Conservation (phyloP, 1,140 invertebrate species). For the Triops cancriformis region DNA sequence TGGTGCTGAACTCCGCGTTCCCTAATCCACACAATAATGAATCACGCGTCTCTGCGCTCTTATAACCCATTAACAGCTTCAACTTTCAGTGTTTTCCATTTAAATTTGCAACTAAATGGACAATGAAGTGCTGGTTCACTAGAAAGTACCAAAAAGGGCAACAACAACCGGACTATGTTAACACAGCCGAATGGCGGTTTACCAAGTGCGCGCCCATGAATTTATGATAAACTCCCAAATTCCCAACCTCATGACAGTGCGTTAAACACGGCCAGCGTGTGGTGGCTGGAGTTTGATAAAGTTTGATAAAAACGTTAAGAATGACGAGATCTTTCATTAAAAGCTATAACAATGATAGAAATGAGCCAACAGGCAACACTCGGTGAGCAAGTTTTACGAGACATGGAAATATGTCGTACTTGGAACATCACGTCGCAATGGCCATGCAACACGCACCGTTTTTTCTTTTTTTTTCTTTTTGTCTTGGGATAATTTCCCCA, state of each 20-base stretch:
- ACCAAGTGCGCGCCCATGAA: neutral
- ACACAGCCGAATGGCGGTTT: too few relatives aligned
- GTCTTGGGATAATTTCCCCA: neutral
- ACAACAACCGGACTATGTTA: too few relatives aligned
- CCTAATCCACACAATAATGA: too few relatives aligned
- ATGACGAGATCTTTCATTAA: neutral
- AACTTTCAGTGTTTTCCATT: too few relatives aligned
- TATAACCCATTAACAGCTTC: too few relatives aligned
- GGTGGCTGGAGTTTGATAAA: too few relatives aligned
- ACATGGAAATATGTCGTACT: neutral
- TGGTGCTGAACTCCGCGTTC: too few relatives aligned
- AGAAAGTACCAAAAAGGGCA: too few relatives aligned
- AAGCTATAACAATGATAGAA: neutral
- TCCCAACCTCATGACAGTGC: neutral
- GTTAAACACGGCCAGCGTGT: neutral
- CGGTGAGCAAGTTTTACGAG: neutral
- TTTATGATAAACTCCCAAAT: neutral
- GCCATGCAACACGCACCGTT: neutral
- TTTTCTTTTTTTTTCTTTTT: neutral
- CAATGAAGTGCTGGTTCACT: too few relatives aligned
- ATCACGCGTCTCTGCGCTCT: too few relatives aligned
- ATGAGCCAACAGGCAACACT: neutral
- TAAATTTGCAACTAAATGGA: too few relatives aligned
- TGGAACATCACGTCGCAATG: neutral
- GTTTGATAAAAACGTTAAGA: neutral